Base-by-base conservation (phyloP, 2,888 invertebrate species). In the Coleophora flavipennella region DNA sequence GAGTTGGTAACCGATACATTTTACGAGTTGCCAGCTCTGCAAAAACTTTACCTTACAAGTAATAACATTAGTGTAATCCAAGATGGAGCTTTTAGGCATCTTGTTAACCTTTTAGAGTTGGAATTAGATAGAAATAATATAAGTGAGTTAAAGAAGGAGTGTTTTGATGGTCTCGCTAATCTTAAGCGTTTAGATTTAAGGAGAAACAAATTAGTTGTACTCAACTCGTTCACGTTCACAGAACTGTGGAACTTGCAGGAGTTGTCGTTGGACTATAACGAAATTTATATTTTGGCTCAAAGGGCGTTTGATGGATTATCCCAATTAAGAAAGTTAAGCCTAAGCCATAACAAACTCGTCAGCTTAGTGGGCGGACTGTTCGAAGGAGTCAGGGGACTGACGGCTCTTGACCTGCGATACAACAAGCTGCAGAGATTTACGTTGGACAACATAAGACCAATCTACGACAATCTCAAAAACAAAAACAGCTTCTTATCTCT, bases 31-130 rank as follows among this genome's bases (percentile, higher is more conserved):
- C 93, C 93, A 1, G 80, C 86, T 13, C 75, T 93, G 52, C 89
- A 90, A 51, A 90, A 91, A 53, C 86, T 98, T 39, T 91, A 90
- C 58, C 85, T 98, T 40, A 94, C 95, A 62, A 91, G 91, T 66
- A 98, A 98, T 77, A 91, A 92, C 57, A 87, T 98, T 49, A 92
- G 91, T 53, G 86, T 89, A 26, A 86, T 96, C 44, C 96, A 97
- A 53, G 94, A 95, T 42, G 92, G 92, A 48, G 92, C 97, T 10
- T 95, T 94, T 61, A 86, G 87, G 56, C 88, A 91, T 55, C 83
- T 94, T 59, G 87, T 88, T 6, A 90, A 92, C 55, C 83, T 97
- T 45, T 85, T 91, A 38, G 92, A 92, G 50, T 75, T 97, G 51
- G 94, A 96, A 67, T 76, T 97, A 58, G 93, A 92, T 64, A 87